phyloP scores from a whole-genome alignment of 2,888 invertebrate species.

The Philaethria dido region DNA sequence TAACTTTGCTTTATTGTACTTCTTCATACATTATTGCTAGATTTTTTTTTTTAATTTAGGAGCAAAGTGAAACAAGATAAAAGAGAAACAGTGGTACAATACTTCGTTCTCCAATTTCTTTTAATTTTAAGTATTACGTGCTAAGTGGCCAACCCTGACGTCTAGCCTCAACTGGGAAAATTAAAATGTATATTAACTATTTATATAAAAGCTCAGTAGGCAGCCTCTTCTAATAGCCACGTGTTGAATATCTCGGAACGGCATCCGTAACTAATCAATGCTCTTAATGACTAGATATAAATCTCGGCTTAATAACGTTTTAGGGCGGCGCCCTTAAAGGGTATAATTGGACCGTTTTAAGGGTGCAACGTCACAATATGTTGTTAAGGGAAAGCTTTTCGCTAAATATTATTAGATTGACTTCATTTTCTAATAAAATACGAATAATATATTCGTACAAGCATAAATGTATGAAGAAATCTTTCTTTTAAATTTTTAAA shows the following conservation, averaged over 20 bases:
- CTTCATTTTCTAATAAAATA: neutral
- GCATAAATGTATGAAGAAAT: too few species aligned
- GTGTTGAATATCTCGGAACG: conserved; percentile 45
- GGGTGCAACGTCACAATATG: conserved; percentile 72
- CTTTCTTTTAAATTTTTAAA: too few species aligned
- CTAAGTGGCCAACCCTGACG: neutral
- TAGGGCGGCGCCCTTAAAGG: conserved; percentile 70
- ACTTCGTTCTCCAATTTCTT: neutral
- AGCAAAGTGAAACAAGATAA: too few species aligned
- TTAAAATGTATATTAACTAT: neutral
- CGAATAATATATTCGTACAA: too few species aligned
- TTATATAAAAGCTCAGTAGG: conserved; percentile 11
- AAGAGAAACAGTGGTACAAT: neutral
- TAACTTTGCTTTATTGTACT: too few species aligned
- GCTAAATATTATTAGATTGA: neutral
- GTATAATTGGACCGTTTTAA: conserved; percentile 76
- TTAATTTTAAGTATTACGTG: neutral
- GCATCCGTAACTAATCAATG: conserved; percentile 66
- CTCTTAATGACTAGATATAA: conserved; percentile 73
- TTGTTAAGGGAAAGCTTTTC: conserved; percentile 59
- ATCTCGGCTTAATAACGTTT: conserved; percentile 73
- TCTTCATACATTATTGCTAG: too few species aligned
- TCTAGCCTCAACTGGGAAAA: neutral
- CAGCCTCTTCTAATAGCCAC: conserved; percentile 25
- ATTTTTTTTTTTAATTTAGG: too few species aligned